Evolutionary conservation across 2,797 vertebrate species (phyloP).

Genomic region (Naso thynnoides): DNA sequence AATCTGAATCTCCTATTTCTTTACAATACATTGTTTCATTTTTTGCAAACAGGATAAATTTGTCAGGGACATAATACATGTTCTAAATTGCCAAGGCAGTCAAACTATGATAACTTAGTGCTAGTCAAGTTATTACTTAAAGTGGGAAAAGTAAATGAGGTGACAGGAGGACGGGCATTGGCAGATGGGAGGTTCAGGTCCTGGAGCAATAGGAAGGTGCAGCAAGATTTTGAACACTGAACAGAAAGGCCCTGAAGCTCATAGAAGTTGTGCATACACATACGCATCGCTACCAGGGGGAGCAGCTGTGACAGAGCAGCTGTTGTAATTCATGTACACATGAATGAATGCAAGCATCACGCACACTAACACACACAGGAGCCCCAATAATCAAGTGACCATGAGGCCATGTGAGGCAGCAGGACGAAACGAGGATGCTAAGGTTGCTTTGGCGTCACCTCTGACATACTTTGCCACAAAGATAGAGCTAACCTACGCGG

Average conservation of each 20-base stretch:
- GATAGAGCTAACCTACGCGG: neutral
- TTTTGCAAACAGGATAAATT: neutral
- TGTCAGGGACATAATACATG: neutral
- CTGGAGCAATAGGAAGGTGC: conserved; percentile 28
- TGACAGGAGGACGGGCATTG: neutral
- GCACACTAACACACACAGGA: conserved; percentile 17
- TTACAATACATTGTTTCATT: neutral
- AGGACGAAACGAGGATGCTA: conserved; percentile 1
- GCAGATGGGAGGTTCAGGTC: conserved; percentile 5
- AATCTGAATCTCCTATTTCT: neutral
- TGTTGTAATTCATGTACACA: conserved; percentile 62
- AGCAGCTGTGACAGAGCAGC: conserved; percentile 79
- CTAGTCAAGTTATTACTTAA: neutral
- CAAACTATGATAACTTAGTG: conserved; percentile 1
- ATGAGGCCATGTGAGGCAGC: conserved; percentile 44
- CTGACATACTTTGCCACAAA: conserved; percentile 1
- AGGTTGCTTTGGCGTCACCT: conserved; percentile 28
- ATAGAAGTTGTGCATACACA: conserved; percentile 25
- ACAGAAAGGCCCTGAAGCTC: conserved; percentile 26
- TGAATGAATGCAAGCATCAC: conserved; percentile 42
- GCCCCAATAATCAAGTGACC: conserved; percentile 15
- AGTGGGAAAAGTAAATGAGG: conserved; percentile 2
- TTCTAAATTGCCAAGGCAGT: neutral
- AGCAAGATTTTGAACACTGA: conserved; percentile 24
- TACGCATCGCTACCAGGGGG: conserved; percentile 45